Base-by-base conservation (phyloP, 2,888 invertebrate species). In the Clunio marinus region DNA sequence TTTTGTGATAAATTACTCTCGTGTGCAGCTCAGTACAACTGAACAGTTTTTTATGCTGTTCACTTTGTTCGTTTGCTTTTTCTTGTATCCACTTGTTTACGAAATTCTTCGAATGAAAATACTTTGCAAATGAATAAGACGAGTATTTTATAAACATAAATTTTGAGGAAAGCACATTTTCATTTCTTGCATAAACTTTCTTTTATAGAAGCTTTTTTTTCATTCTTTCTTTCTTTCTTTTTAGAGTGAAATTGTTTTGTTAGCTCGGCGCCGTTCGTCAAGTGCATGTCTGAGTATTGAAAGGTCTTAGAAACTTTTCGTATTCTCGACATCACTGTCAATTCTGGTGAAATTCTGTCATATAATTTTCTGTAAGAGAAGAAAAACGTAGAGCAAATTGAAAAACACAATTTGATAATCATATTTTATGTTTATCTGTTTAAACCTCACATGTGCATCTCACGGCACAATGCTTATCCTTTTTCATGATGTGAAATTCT, bases 1-100 rank as follows among this genome's bases (percentile, higher is more conserved):
- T 57, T 24, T 57, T 24, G 27, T 57, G 57, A 57, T 57, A 57
- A 57, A 57, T 57, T 51, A 51, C 51, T 51, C 51, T 5, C 22
- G 51, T 32, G 10, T 51, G 13, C n/a, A n/a, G n/a, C n/a, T 41
- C 15, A 45, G n/a, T 45, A 45, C 10, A 45, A 15, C 45, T 45
- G 5, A 55, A 55, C 7, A 17, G 24, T 55, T 55, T 55, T 45
- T 45, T 15, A 45, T 32, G 32, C 32, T 32, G 4, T 10, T 4
- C 10, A 32, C 32, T n/a, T n/a, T n/a, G n/a, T n/a, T n/a, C n/a
- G n/a, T n/a, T 5, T 32, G 45, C 15, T 45, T 15, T 45, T 15
- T n/a, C 45, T n/a, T 45, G n/a, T n/a, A n/a, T 15, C 45, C 8
- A 45, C 4, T 45, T 45, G 45, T 45, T 45, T 45, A 22, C 17